These are phyloP conservation scores for Semotilus atromaculatus DNA, from an alignment of 2,797 vertebrate genomes.

Conservation along the genomic window DNA sequence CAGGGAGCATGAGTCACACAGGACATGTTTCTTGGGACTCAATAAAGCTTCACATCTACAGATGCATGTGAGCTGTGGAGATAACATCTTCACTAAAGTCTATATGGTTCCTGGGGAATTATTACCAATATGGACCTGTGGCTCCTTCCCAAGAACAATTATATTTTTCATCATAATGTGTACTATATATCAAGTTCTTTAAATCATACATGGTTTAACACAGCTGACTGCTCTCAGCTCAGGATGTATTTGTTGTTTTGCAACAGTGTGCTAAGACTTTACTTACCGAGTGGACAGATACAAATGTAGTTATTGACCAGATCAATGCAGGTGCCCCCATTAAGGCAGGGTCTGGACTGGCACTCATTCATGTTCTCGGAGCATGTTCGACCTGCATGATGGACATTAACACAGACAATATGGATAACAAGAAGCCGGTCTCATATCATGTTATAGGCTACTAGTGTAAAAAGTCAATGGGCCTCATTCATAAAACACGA, in stretches of 20 bases:
- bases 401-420: constrained; percentile 48
- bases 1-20: constrained; percentile 34
- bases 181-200: constrained; percentile 10
- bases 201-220: background rate
- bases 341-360: constrained; percentile 77
- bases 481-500: too few species aligned
- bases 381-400: constrained; percentile 77
- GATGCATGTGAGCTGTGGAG: constrained; percentile 18
- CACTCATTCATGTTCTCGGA: constrained; percentile 74
- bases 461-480: too few species aligned
- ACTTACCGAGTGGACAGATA: constrained; percentile 80
- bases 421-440: constrained; percentile 43
- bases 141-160: background rate
- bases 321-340: constrained; percentile 81
- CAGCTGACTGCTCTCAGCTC: background rate
- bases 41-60: constrained; percentile 28
- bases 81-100: constrained; percentile 16
- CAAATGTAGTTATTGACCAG: constrained; percentile 79
- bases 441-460: constrained; percentile 21
- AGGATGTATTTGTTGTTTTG: constrained; percentile 4
- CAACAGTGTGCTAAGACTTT: constrained; percentile 25
- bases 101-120: constrained; percentile 29
- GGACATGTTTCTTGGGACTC: constrained; percentile 23
- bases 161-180: constrained; percentile 30
- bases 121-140: constrained; percentile 17